phyloP scores from a whole-genome alignment of 2,888 invertebrate genomes.

The Camponotus fellah region DNA sequence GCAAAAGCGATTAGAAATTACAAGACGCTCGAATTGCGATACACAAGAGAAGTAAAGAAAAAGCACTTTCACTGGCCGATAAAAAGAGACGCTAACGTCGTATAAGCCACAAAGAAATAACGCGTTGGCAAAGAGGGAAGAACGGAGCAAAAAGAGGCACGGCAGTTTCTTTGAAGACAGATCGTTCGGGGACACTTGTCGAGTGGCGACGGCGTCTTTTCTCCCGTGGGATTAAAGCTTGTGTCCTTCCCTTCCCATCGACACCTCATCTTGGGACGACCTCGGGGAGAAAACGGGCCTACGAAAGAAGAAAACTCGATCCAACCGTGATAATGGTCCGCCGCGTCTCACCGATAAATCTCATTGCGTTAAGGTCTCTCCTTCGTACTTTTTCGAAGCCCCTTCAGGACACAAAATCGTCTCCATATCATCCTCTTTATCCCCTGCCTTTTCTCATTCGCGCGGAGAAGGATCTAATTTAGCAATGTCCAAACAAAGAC shows the following conservation, averaged over 20 bases:
- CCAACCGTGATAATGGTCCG: constrained; percentile 70
- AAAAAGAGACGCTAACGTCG: constrained; percentile 53
- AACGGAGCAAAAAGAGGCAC: constrained; percentile 68
- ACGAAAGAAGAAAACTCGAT: constrained; percentile 66
- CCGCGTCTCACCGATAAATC: constrained; percentile 74
- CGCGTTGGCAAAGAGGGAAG: constrained; percentile 33
- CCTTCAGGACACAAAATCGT: constrained; percentile 24
- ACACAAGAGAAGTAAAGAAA: constrained; percentile 8
- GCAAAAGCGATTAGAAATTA: neutral
- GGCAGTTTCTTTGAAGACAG: constrained; percentile 76
- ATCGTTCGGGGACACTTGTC: constrained; percentile 77
- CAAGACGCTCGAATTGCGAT: constrained; percentile 44
- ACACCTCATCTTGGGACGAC: constrained; percentile 48
- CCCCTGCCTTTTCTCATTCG: neutral
- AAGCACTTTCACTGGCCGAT: constrained; percentile 6
- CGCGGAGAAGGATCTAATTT: constrained; percentile 29
- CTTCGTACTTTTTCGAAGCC: constrained; percentile 42
- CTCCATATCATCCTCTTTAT: constrained; percentile 38
- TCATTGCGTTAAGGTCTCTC: constrained; percentile 70
- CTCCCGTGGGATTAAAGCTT: constrained; percentile 75
- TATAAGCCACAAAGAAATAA: constrained; percentile 51
- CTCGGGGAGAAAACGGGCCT: constrained; percentile 46
- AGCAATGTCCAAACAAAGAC: constrained; percentile 36
- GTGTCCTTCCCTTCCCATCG: constrained; percentile 62
- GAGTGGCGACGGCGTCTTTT: constrained; percentile 66